phyloP scores from a whole-genome alignment of 2,797 vertebrate genomes.

The Poeciliopsis paucimaculata region DNA sequence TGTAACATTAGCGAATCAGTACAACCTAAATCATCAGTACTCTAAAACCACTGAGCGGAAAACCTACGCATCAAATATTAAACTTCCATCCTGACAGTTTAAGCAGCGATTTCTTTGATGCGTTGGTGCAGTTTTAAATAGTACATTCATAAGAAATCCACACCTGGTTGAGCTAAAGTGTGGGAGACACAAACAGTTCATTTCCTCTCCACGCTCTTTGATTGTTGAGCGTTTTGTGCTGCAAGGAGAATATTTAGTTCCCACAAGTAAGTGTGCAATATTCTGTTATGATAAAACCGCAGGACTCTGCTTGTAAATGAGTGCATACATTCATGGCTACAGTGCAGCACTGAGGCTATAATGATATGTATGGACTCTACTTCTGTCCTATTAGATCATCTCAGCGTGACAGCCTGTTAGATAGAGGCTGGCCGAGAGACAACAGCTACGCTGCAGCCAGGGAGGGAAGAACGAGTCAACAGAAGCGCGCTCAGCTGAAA shows the following conservation, averaged over 20 bases:
- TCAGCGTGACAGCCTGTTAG: conserved; percentile 62
- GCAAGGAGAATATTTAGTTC: conserved; percentile 2
- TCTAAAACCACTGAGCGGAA: conserved; percentile 50
- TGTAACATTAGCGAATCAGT: conserved; percentile 39
- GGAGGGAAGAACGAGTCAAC: conserved; percentile 33
- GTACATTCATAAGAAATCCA: conserved; percentile 26
- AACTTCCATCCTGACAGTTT: conserved; percentile 41
- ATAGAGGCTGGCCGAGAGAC: conserved; percentile 55
- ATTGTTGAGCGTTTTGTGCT: background rate
- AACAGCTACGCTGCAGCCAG: conserved; percentile 42
- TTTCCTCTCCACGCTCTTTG: background rate
- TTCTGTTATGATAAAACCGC: background rate
- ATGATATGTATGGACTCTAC: conserved; percentile 59
- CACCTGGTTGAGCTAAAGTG: background rate
- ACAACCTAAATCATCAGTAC: conserved; percentile 43
- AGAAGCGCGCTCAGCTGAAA: conserved; percentile 14
- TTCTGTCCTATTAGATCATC: conserved; percentile 70
- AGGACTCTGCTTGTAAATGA: conserved; percentile 22
- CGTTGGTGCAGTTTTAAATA: conserved; percentile 51
- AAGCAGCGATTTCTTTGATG: conserved; percentile 52
- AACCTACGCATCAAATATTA: conserved; percentile 71
- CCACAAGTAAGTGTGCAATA: background rate
- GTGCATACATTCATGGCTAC: conserved; percentile 24
- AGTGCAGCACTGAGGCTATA: conserved; percentile 45
- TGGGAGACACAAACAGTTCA: background rate